phyloP scores from a whole-genome alignment of 1,140 invertebrate species.

The Diorhabda elongata region DNA sequence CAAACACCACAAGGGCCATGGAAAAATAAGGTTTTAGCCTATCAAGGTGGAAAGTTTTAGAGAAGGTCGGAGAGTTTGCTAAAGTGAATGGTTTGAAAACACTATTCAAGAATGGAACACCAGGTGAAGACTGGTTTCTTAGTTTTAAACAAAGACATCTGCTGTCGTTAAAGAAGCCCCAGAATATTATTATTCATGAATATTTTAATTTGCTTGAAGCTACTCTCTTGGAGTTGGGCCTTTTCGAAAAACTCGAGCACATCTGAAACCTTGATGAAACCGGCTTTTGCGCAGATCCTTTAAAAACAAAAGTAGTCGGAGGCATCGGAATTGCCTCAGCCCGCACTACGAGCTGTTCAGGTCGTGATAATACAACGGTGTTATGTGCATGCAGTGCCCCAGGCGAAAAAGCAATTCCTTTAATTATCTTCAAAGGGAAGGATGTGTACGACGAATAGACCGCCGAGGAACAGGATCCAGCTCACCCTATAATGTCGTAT shows the following conservation, averaged over 20 bases:
- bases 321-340: too few species aligned
- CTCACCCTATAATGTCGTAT: too few species aligned
- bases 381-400: slow-evolving; percentile 38
- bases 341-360: too few species aligned
- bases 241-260: too few species aligned
- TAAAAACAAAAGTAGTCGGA: too few species aligned
- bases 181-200: slow-evolving; percentile 15
- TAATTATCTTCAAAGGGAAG: slow-evolving; percentile 43
- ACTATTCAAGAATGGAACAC: slow-evolving; percentile 42
- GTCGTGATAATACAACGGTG: slow-evolving; percentile 43
- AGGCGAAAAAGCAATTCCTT: slow-evolving; percentile 15
- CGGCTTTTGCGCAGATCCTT: slow-evolving; percentile 33
- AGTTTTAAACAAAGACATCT: slow-evolving; percentile 40
- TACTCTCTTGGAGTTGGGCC: slow-evolving; percentile 20
- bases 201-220: slow-evolving; percentile 36
- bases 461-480: too few species aligned
- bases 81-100: slow-evolving; percentile 37
- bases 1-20: slow-evolving; percentile 14
- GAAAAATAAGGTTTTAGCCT: slow-evolving; percentile 42
- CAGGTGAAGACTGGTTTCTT: slow-evolving; percentile 44
- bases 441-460: slow-evolving; percentile 28
- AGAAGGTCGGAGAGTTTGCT: slow-evolving; percentile 36
- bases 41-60: slow-evolving; percentile 36
- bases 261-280: slow-evolving; percentile 29
- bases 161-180: slow-evolving; percentile 29